These are phyloP conservation scores for Eristalinus sepulchralis DNA, from an alignment of 2,888 invertebrate species.

Conservation along the genomic window DNA sequence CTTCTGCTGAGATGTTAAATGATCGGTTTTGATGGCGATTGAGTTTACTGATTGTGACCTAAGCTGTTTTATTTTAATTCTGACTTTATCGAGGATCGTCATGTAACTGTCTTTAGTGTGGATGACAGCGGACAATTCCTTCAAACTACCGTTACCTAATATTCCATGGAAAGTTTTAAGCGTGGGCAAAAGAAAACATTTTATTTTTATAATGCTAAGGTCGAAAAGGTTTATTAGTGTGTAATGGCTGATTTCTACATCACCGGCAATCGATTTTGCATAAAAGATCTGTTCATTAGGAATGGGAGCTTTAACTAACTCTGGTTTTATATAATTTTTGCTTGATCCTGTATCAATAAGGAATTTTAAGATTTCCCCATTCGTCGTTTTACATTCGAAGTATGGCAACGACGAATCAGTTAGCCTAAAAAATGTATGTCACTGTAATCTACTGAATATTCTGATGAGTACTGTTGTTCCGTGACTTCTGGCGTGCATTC, in stretches of 20 bases:
- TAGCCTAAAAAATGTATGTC: no score
- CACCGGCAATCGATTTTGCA: neutral
- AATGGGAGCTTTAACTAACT: neutral
- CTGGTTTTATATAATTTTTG: conserved; percentile 59
- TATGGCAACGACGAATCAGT: neutral
- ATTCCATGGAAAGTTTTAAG: neutral
- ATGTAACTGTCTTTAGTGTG: conserved; percentile 34
- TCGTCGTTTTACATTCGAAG: conserved; percentile 8
- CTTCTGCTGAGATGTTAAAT: conserved; percentile 2
- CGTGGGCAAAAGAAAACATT: neutral
- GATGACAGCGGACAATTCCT: conserved; percentile 7
- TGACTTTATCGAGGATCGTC: neutral
- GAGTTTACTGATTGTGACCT: neutral
- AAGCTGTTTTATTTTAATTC: neutral
- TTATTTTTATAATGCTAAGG: neutral
- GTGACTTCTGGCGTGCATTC: no score
- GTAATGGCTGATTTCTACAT: neutral
- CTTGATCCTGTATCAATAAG: conserved; percentile 64
- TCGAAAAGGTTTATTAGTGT: neutral
- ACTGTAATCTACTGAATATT: no score
- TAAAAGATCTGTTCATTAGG: neutral
- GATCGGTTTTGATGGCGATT: neutral
- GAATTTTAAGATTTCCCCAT: conserved; percentile 50
- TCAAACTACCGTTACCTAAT: neutral
- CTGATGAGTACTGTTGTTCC: no score